Percentiles rank a stretch among this genome's conserved stretches.
Conservation (phyloP, 2,113 vertebrate genomes). For the Struthio camelus region DNA sequence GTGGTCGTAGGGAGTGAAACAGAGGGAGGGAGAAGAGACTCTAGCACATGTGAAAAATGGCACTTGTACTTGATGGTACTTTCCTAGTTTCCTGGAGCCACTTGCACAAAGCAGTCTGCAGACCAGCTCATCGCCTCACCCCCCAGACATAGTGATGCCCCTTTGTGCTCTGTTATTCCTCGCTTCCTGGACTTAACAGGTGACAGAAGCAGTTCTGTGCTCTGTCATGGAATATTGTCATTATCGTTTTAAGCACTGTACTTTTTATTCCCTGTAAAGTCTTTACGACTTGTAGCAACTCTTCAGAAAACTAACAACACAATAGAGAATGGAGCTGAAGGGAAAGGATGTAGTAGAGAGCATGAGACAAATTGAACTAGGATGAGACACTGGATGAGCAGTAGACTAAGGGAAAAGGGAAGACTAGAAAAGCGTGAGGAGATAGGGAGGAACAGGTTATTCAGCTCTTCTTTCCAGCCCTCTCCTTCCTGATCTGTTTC, state of each 20-base stretch:
- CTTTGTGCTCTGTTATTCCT: background rate
- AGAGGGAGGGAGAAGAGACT: background rate
- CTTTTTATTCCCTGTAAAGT: background rate
- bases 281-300: background rate
- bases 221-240: background rate
- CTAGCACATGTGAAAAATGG: background rate
- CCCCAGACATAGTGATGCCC: background rate
- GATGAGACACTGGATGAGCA: background rate
- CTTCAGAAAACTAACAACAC: background rate
- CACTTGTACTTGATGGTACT: background rate
- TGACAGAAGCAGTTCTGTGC: background rate
- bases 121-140: background rate
- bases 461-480: background rate
- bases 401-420: background rate
- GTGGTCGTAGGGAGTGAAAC: background rate
- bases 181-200: background rate
- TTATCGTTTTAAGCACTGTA: background rate
- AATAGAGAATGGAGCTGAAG: background rate
- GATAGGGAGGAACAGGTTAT: background rate
- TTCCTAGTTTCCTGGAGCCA: background rate
- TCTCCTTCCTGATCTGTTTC: background rate
- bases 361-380: background rate
- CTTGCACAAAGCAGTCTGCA: background rate
- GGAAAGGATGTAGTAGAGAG: background rate
- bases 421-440: background rate